These are phyloP conservation scores for Glyphotaelius pellucidus DNA, from an alignment of 2,888 invertebrate species.

Conservation along the genomic window DNA sequence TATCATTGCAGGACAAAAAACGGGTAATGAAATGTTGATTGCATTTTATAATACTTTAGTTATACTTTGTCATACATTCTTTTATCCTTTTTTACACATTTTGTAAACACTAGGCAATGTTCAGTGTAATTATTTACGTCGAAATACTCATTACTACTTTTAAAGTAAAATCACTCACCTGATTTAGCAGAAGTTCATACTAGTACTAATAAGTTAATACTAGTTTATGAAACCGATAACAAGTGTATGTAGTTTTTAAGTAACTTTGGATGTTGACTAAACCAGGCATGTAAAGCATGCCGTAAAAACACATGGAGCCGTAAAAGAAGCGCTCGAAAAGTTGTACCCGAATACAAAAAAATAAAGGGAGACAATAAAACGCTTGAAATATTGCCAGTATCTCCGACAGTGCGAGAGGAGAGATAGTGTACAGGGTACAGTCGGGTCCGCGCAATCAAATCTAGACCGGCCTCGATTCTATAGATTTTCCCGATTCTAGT, in stretches of 20 bases:
- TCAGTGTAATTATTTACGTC: not conserved
- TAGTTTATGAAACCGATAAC: not conserved
- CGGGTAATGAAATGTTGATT: too few species aligned
- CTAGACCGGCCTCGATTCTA: conserved; percentile 23
- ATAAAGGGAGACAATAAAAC: conserved; percentile 26
- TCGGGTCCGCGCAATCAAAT: conserved; percentile 33
- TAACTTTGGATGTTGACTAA: not conserved
- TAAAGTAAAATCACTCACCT: not conserved
- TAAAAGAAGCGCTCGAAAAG: not conserved
- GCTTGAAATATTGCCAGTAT: conserved; percentile 14
- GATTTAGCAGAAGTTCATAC: not conserved
- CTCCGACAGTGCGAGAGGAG: not conserved
- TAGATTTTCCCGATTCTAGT: conserved; percentile 27
- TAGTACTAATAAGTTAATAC: too few species aligned
- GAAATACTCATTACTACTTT: not conserved
- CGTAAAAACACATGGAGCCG: not conserved
- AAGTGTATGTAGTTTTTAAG: not conserved
- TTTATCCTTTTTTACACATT: not conserved
- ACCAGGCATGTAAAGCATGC: not conserved
- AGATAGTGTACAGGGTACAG: not conserved
- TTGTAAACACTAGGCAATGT: not conserved
- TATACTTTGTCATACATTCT: too few species aligned
- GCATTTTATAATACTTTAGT: too few species aligned
- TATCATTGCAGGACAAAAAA: too few species aligned
- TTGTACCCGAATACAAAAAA: not conserved